Evolutionary conservation across 2,113 vertebrate genomes (phyloP), one percentile per base, ranked within the genome.

Genomic region (Macrotus californicus): DNA sequence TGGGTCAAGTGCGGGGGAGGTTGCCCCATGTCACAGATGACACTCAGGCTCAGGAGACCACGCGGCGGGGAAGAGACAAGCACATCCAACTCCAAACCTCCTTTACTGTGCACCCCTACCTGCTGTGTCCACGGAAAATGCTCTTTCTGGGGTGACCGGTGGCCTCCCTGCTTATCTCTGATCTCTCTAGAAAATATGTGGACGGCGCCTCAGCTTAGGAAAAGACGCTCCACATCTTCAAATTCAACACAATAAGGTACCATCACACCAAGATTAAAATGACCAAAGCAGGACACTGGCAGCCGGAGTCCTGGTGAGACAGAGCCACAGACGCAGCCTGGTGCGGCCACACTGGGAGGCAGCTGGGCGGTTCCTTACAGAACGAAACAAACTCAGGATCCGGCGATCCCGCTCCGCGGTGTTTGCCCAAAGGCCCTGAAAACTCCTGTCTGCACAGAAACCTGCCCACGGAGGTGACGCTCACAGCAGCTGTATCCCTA

Each of bases 281-380:
- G 73, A 26, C 61, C 0, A 39, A 66, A 3, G 29, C 12, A 34
- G 29, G 34, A 16, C 39, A 16, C 16, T 0, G 18, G 5, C 0
- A 0, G 54, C 54, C 54, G 16, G 19, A 56, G 54, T 6, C 19
- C 21, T 16, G 21, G 54, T 21, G 54, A 56, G 54, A 22, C 54
- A 22, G 7, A 21, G 54, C 54, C 54, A 2, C 54, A 24, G 54
- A 24, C 7, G 54, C 54, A 2, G 2, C 22, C 21, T 10, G 54
- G 21, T 2, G 8, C 2, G 8, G 54, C 54, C 54, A 56, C 22
- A 8, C 54, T 9, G 7, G 54, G 22, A 8, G 54, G 22, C 54
- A 6, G 54, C 54, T 56, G 2, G 19, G 54, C 7, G 19, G 19
- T 22, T 21, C 22, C 54, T 56, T 56, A 56, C 54, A 56, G 7